A percentile compares a stretch with the other conserved stretches of the same genome.
Evolutionary conservation across 2,888 invertebrate species (phyloP).

Genomic region (Rhamnusium bicolor): DNA sequence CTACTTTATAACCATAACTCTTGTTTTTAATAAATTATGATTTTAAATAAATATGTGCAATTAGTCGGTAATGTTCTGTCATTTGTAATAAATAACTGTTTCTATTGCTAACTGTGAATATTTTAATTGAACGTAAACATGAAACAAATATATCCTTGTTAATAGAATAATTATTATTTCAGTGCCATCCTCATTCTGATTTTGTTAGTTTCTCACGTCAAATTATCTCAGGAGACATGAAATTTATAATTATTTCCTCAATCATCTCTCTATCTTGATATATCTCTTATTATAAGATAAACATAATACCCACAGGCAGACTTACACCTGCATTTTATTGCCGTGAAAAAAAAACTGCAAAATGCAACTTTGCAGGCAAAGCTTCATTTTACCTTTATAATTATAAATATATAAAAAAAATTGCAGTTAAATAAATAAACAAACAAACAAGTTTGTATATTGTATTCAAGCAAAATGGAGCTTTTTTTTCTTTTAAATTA

Average conservation of each 20-base stretch:
- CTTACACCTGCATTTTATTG: neutral
- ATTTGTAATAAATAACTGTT: neutral
- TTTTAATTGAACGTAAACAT: neutral
- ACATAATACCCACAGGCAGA: slow-evolving; percentile 14
- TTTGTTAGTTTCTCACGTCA: slow-evolving; percentile 31
- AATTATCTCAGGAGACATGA: slow-evolving; percentile 29
- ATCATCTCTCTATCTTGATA: neutral
- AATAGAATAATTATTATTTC: slow-evolving; percentile 6
- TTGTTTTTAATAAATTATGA: neutral
- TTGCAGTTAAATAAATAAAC: no score
- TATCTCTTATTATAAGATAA: neutral
- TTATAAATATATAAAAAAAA: no score
- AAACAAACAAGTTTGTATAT: no score
- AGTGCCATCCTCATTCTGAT: slow-evolving; percentile 25
- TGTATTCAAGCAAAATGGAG: no score
- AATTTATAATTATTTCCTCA: slow-evolving; percentile 35
- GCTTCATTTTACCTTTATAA: no score
- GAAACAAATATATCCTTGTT: slow-evolving; percentile 5
- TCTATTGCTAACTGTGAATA: neutral
- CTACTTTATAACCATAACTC: no score
- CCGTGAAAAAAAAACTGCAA: neutral
- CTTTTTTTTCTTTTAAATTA: no score
- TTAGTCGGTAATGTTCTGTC: neutral
- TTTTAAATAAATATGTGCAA: neutral
- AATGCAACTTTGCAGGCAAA: neutral